Conservation (phyloP, 2,888 invertebrate genomes). For the Myathropa florea region DNA sequence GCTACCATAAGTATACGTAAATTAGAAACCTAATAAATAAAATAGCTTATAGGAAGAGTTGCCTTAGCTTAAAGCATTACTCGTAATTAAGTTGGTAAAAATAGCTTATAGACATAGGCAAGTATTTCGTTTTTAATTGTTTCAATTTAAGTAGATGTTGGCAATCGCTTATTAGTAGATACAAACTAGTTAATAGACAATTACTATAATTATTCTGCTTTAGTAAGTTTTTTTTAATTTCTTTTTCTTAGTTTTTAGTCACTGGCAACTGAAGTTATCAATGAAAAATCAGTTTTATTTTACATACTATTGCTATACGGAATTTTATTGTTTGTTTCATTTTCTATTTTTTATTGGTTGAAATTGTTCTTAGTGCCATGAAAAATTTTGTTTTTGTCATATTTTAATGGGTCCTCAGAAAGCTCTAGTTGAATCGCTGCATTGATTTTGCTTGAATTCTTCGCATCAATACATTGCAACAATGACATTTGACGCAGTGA, state of each 20-base stretch:
- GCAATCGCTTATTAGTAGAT: conserved; percentile 60
- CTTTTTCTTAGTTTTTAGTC: conserved; percentile 21
- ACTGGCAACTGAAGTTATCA: conserved; percentile 36
- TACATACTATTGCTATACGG: conserved; percentile 36
- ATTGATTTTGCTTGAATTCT: neutral
- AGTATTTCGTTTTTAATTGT: conserved; percentile 25
- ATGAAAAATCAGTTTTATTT: conserved; percentile 62
- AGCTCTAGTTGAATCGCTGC: neutral
- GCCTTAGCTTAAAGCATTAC: conserved; percentile 10
- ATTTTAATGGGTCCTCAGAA: neutral
- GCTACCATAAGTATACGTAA: conserved; percentile 25
- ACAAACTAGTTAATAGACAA: conserved; percentile 67
- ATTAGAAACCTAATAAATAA: conserved; percentile 42
- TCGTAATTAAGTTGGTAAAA: conserved; percentile 46
- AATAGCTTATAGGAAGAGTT: conserved; percentile 65
- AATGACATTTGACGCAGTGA: neutral
- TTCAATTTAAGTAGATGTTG: conserved; percentile 52
- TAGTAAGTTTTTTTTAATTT: neutral
- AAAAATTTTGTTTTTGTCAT: neutral
- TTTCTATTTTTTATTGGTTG: neutral
- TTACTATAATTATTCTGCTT: conserved; percentile 41
- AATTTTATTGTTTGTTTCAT: neutral
- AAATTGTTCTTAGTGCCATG: conserved; percentile 6
- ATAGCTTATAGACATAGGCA: conserved; percentile 61
- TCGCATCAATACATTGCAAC: neutral